These are phyloP conservation scores for Tetheella fluctuosa DNA, from an alignment of 2,888 invertebrate species.

Conservation along the genomic window DNA sequence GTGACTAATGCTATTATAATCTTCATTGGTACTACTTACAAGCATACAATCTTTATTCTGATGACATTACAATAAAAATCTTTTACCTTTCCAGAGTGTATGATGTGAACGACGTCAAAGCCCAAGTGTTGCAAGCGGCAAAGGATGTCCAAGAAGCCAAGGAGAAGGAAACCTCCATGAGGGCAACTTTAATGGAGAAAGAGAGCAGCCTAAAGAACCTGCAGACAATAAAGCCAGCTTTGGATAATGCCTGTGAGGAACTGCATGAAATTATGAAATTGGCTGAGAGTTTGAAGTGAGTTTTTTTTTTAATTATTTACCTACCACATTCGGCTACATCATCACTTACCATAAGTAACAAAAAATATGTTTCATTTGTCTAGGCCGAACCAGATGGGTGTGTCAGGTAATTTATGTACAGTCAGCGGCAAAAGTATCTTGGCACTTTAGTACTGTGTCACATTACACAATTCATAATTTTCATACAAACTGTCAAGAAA, in stretches of 20 bases:
- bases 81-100: slow-evolving; percentile 60
- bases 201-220: slow-evolving; percentile 69
- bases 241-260: slow-evolving; percentile 64
- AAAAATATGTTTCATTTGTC: too few species aligned
- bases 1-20: background rate
- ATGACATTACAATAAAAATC: too few species aligned
- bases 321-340: too few species aligned
- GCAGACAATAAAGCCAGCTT: slow-evolving; percentile 65
- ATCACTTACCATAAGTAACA: too few species aligned
- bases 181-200: slow-evolving; percentile 60
- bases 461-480: too few species aligned
- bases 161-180: slow-evolving; percentile 54
- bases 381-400: too few species aligned
- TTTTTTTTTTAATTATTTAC: background rate
- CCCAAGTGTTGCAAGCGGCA: slow-evolving; percentile 60
- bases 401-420: too few species aligned
- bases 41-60: too few species aligned
- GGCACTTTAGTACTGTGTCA: too few species aligned
- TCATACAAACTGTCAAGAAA: too few species aligned
- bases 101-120: slow-evolving; percentile 68
- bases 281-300: slow-evolving; percentile 64
- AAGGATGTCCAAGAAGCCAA: slow-evolving; percentile 66
- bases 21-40: too few species aligned
- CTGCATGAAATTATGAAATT: slow-evolving; percentile 66
- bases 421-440: too few species aligned